Conservation (phyloP, 1,140 invertebrate species). For the Nebria ingens region DNA sequence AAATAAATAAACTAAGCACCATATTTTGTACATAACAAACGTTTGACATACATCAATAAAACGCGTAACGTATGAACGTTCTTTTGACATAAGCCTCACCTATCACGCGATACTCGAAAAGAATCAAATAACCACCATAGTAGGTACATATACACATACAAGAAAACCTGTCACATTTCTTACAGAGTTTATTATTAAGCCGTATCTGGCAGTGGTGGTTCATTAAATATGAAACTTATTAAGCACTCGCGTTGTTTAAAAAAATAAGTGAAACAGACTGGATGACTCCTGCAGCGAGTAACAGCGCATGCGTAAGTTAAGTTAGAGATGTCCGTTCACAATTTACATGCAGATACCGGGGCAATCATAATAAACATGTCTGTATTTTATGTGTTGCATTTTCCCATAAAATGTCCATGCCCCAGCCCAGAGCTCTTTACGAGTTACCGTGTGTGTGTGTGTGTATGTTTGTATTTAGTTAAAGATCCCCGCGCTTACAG, state of each 20-base stretch:
- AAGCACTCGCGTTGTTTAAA: no score
- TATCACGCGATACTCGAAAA: background rate
- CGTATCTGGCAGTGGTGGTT: no score
- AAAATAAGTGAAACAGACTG: no score
- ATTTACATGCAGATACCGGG: slow-evolving; percentile 8
- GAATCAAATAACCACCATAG: no score
- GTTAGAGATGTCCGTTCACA: background rate
- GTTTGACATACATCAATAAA: background rate
- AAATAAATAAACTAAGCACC: no score
- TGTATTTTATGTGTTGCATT: slow-evolving; percentile 21
- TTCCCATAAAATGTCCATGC: slow-evolving; percentile 21
- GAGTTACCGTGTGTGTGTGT: background rate
- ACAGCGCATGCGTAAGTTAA: no score
- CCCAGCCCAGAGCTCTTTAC: slow-evolving; percentile 11
- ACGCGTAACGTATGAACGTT: background rate
- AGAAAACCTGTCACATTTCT: background rate
- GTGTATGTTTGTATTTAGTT: no score
- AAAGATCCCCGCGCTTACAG: no score
- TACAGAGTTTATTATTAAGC: slow-evolving; percentile 8
- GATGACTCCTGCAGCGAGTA: no score
- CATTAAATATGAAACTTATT: background rate
- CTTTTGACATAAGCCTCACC: background rate
- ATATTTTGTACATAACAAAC: background rate
- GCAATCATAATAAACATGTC: slow-evolving; percentile 24
- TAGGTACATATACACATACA: no score